phyloP scores from a whole-genome alignment of 2,888 invertebrate genomes.

The Camptogramma bilineatum region DNA sequence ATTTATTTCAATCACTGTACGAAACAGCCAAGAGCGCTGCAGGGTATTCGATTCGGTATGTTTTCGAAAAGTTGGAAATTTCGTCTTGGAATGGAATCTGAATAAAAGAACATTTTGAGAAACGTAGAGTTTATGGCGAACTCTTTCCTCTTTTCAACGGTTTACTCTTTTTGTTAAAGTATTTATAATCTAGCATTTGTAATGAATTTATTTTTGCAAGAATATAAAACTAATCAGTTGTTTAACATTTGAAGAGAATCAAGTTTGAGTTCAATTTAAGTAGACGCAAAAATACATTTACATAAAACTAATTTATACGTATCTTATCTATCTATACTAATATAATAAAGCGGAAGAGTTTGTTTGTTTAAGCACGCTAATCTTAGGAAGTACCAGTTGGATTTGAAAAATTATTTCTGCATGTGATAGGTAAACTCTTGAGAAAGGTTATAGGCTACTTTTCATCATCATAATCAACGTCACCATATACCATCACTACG shows the following conservation, averaged over 20 bases:
- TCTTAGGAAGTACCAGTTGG: no score
- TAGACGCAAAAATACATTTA: not conserved
- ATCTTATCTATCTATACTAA: not conserved
- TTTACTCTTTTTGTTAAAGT: not conserved
- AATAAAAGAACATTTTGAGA: not conserved
- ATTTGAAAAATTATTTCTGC: no score
- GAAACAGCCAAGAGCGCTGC: conserved; percentile 9
- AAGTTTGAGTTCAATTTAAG: not conserved
- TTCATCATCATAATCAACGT: no score
- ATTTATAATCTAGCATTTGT: no score
- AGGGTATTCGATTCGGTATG: conserved; percentile 6
- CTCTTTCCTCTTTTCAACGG: not conserved
- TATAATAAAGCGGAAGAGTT: no score
- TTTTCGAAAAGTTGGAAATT: conserved; percentile 23
- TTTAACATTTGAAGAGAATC: not conserved
- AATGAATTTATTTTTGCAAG: not conserved
- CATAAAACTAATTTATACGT: not conserved
- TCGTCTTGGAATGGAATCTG: conserved; percentile 12
- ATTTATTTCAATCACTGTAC: conserved; percentile 14
- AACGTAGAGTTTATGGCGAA: not conserved
- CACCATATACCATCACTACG: no score
- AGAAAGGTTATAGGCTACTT: no score
- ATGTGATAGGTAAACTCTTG: no score
- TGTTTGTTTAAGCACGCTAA: no score
- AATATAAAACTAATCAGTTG: not conserved